These are phyloP conservation scores for Falco rusticolus DNA, from an alignment of 2,797 vertebrate genomes.

Conservation along the genomic window DNA sequence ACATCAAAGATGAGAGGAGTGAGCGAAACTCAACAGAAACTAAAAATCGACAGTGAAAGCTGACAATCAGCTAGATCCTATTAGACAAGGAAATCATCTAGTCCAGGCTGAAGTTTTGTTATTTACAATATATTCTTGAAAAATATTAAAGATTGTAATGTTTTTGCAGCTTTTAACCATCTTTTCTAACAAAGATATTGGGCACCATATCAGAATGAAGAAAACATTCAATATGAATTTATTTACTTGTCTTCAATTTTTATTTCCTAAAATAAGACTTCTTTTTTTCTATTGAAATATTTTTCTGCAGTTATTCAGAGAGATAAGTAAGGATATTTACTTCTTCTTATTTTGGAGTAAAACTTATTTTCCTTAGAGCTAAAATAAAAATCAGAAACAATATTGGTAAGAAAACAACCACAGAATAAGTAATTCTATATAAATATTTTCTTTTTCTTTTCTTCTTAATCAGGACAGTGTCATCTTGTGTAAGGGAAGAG, in stretches of 20 bases:
- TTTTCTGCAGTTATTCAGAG: neutral
- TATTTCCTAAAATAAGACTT: neutral
- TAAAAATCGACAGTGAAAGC: neutral
- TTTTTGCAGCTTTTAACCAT: neutral
- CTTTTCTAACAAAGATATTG: neutral
- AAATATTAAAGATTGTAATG: neutral
- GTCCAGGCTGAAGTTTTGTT: neutral
- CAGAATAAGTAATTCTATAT: neutral
- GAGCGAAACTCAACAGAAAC: neutral
- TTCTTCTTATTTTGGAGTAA: neutral
- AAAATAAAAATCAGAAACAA: neutral
- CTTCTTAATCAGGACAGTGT: neutral
- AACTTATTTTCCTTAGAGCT: neutral
- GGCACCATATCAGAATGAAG: neutral
- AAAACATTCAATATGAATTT: neutral
- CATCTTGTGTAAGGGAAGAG: neutral
- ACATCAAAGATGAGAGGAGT: neutral
- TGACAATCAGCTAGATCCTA: neutral
- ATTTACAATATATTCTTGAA: neutral
- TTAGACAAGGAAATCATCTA: neutral
- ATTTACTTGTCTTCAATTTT: neutral
- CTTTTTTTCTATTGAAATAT: neutral
- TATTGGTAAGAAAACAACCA: neutral
- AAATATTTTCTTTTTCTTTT: neutral
- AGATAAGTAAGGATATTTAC: accelerated